phyloP scores from a whole-genome alignment of 2,797 vertebrate species.

The Clarias laeviceps region DNA sequence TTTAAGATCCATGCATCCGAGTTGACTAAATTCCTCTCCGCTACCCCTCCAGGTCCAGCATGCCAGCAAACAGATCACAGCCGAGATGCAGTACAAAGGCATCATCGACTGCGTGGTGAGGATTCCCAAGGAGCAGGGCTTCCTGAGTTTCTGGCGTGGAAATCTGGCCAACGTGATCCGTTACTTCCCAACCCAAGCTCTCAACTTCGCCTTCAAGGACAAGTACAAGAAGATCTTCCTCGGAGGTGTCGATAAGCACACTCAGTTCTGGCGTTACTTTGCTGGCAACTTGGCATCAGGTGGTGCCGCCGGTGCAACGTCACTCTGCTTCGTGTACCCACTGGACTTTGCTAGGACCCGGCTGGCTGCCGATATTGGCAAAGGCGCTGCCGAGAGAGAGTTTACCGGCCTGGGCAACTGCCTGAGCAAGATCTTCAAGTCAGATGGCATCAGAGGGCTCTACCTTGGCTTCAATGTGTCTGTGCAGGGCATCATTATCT shows the following conservation, averaged over 20 bases:
- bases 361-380: constrained; percentile 95
- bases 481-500: constrained; percentile 98
- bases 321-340: constrained; percentile 97
- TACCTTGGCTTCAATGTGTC: constrained; percentile 97
- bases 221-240: constrained; percentile 99
- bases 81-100: constrained; percentile 92
- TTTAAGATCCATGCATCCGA: neutral
- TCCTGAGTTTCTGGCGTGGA: constrained; percentile 96
- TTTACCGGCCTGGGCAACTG: constrained; percentile 93
- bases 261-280: constrained; percentile 99
- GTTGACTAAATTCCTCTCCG: neutral
- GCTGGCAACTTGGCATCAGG: constrained; percentile 95
- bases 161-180: constrained; percentile 99
- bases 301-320: constrained; percentile 94
- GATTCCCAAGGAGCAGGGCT: constrained; percentile 97
- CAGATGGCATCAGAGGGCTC: constrained; percentile 89
- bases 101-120: constrained; percentile 93
- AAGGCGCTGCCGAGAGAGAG: constrained; percentile 84
- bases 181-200: constrained; percentile 98
- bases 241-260: constrained; percentile 95
- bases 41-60: constrained; percentile 86
- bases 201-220: constrained; percentile 99
- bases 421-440: constrained; percentile 89
- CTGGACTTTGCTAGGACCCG: constrained; percentile 98
- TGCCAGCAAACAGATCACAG: constrained; percentile 97